These are phyloP conservation scores for Mesitornis unicolor DNA, from an alignment of 2,113 vertebrate genomes.

Conservation along the genomic window DNA sequence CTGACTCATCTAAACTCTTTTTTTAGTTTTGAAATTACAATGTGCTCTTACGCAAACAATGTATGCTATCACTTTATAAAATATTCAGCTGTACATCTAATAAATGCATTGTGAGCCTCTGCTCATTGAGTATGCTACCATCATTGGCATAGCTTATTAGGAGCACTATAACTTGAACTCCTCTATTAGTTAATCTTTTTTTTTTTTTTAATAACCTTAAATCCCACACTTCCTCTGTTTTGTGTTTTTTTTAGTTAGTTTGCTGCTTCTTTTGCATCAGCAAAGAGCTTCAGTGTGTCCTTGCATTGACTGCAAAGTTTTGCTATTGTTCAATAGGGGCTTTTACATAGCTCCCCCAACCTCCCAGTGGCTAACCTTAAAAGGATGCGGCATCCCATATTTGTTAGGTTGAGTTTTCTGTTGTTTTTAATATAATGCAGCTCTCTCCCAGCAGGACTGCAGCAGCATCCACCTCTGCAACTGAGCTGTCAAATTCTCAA, in stretches of 20 bases:
- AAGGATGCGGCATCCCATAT: neutral
- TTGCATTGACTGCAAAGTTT: fast-evolving
- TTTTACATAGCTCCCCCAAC: fast-evolving
- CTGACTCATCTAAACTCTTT: neutral
- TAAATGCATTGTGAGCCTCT: neutral
- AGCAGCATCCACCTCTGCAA: neutral
- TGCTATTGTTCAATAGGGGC: neutral
- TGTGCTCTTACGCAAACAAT: neutral
- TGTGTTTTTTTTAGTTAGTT: neutral
- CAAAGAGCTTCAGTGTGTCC: neutral
- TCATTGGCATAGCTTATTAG: neutral
- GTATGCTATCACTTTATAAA: neutral
- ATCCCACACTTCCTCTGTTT: neutral
- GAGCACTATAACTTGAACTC: neutral
- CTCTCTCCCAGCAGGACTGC: neutral
- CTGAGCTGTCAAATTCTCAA: neutral
- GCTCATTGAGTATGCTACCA: neutral
- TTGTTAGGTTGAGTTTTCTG: neutral
- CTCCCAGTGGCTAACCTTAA: neutral
- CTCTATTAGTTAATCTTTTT: neutral
- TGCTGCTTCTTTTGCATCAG: neutral
- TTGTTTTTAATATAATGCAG: neutral
- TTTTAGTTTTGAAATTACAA: neutral
- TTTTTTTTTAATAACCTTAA: neutral
- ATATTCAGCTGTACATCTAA: neutral